Conservation (phyloP, 2,888 invertebrate genomes). For the Caenorhabditis japonica region DNA sequence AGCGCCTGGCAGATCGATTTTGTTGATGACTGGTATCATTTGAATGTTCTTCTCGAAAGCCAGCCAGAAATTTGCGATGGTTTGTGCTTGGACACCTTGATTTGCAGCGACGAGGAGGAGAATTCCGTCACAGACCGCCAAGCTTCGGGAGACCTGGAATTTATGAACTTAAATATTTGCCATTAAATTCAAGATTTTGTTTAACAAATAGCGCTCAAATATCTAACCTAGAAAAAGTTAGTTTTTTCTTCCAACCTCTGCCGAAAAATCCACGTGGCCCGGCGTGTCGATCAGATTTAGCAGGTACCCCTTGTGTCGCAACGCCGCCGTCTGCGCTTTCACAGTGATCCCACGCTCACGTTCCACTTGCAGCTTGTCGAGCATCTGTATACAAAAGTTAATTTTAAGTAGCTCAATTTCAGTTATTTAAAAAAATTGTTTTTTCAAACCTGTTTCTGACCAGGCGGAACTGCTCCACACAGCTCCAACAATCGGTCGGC, state of each 20-base stretch:
- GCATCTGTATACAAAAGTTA: conserved; percentile 26
- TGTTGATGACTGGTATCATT: conserved; percentile 93
- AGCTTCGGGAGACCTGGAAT: conserved; percentile 90
- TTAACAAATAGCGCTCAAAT: no score
- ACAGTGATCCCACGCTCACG: conserved; percentile 97
- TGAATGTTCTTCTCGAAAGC: conserved; percentile 87
- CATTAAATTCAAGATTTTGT: no score
- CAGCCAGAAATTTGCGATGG: conserved; percentile 94
- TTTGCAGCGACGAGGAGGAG: conserved; percentile 95
- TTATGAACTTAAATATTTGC: conserved; percentile 80
- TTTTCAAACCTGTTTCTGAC: conserved; percentile 56
- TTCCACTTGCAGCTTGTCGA: conserved; percentile 83
- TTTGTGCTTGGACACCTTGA: conserved; percentile 82
- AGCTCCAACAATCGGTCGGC: conserved; percentile 94
- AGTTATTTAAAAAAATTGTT: not conserved
- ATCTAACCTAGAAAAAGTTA: no score
- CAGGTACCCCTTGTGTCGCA: conserved; percentile 81
- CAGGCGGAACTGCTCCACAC: conserved; percentile 81
- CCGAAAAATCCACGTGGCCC: conserved; percentile 91
- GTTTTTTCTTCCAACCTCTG: conserved; percentile 47
- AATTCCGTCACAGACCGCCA: conserved; percentile 94
- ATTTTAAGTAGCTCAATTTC: not conserved
- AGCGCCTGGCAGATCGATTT: conserved; percentile 93
- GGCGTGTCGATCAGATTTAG: conserved; percentile 97
- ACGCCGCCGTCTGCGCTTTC: conserved; percentile 94